Evolutionary conservation across 1,140 invertebrate species (phyloP).

Genomic region (Musca domestica): DNA sequence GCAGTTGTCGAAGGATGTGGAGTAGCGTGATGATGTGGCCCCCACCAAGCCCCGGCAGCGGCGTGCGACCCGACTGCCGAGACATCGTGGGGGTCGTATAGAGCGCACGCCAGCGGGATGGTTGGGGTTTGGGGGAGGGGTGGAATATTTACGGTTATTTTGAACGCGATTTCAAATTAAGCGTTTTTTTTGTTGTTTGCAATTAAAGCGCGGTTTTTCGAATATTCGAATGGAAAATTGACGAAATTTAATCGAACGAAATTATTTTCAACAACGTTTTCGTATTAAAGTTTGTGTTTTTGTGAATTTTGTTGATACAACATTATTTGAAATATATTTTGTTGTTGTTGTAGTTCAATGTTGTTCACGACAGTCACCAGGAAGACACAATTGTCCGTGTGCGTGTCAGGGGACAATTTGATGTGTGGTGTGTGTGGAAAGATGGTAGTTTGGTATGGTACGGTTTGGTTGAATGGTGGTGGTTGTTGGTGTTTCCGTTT

Average conservation of each 20-base stretch:
- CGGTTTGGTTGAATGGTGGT: background rate
- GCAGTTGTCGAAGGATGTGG: constrained; percentile 37
- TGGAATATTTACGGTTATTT: constrained; percentile 55
- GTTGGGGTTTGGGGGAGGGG: constrained; percentile 54
- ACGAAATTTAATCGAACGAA: background rate
- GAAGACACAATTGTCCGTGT: background rate
- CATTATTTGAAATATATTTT: constrained; percentile 8
- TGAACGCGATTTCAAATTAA: constrained; percentile 38
- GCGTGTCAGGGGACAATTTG: no score
- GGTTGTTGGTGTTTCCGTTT: background rate
- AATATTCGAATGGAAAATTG: background rate
- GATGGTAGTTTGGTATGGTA: no score
- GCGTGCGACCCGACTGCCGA: constrained; percentile 56
- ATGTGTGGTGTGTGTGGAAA: no score
- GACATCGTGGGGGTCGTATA: constrained; percentile 56
- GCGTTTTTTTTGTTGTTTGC: background rate
- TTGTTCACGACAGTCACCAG: background rate
- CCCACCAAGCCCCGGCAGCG: constrained; percentile 56
- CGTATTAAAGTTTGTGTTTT: constrained; percentile 1
- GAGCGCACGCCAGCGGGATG: constrained; percentile 55
- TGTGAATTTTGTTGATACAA: background rate
- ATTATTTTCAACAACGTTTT: constrained; percentile 1
- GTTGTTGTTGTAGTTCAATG: background rate
- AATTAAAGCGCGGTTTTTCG: background rate
- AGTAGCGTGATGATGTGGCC: constrained; percentile 44